Evolutionary conservation across 2,113 vertebrate genomes (phyloP).

Genomic region (Antennarius striatus): DNA sequence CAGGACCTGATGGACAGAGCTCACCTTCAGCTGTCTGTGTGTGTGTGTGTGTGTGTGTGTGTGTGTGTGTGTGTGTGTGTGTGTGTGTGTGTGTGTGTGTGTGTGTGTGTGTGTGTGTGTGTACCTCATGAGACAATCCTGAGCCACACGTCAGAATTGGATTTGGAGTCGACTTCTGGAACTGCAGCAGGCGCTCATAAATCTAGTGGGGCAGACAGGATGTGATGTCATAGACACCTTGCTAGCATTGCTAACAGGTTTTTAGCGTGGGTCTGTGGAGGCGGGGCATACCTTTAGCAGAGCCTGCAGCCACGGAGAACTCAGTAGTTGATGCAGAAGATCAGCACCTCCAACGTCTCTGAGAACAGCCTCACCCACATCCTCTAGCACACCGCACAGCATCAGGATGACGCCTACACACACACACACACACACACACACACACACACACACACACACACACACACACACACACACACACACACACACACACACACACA

Average conservation of each 20-base stretch:
- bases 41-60: conserved; percentile 16
- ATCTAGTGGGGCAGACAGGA: conserved; percentile 80
- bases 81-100: background rate
- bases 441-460: background rate
- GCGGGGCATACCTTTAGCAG: conserved; percentile 83
- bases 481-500: too few species aligned
- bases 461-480: too few species aligned
- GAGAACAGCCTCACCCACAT: conserved; percentile 81
- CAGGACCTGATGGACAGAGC: conserved; percentile 54
- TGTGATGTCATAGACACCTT: background rate
- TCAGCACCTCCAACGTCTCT: conserved; percentile 80
- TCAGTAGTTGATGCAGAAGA: conserved; percentile 86
- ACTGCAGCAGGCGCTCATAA: conserved; percentile 86
- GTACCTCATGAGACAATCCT: conserved; percentile 81
- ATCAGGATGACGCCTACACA: conserved; percentile 79
- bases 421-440: conserved; percentile 18
- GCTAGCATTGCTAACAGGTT: background rate
- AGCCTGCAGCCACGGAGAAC: conserved; percentile 85
- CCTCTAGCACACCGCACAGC: conserved; percentile 82
- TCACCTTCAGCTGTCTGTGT: background rate
- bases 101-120: conserved; percentile 8
- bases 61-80: background rate
- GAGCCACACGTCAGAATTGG: conserved; percentile 78
- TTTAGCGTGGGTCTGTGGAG: too few species aligned
- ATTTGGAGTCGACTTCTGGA: conserved; percentile 72